Percentiles rank a stretch among this genome's conserved stretches.
Conservation (phyloP, 1,140 invertebrate genomes). For the Eupeodes corollae region DNA sequence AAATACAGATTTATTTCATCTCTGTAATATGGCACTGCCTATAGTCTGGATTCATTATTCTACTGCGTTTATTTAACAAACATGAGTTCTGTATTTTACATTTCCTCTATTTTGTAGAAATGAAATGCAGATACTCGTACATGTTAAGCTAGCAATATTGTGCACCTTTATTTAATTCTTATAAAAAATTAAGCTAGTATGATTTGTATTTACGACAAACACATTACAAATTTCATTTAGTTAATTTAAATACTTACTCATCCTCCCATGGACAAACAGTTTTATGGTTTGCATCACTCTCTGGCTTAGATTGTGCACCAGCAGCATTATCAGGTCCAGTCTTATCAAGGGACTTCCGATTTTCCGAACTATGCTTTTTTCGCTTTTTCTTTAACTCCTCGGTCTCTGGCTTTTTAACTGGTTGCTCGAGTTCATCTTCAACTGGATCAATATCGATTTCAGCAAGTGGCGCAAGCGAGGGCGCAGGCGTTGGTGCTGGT, state of each 20-base stretch:
- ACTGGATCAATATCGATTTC: slow-evolving; percentile 50
- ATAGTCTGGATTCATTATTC: too few relatives aligned
- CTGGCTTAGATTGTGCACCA: slow-evolving; percentile 1
- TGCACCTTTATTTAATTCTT: neutral
- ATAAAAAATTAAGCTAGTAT: neutral
- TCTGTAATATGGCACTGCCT: too few relatives aligned
- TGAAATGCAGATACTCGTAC: neutral
- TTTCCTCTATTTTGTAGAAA: neutral
- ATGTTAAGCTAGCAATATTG: neutral
- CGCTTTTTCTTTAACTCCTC: slow-evolving; percentile 33
- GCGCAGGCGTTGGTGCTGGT: slow-evolving; percentile 24
- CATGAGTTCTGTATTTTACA: neutral
- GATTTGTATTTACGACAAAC: too few relatives aligned
- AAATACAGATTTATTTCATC: too few relatives aligned
- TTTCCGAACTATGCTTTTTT: slow-evolving; percentile 21
- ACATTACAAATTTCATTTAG: neutral
- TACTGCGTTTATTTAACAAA: neutral
- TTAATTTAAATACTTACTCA: slow-evolving; percentile 54
- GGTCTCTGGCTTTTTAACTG: slow-evolving; percentile 6
- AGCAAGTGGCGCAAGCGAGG: slow-evolving; percentile 47
- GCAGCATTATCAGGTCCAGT: slow-evolving; percentile 28
- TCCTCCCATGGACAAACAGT: slow-evolving; percentile 83
- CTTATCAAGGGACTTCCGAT: slow-evolving; percentile 9
- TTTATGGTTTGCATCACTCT: slow-evolving; percentile 48
- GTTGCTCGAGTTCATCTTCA: slow-evolving; percentile 41